Conservation (phyloP, 2,113 vertebrate species). For the Crypturellus undulatus region DNA sequence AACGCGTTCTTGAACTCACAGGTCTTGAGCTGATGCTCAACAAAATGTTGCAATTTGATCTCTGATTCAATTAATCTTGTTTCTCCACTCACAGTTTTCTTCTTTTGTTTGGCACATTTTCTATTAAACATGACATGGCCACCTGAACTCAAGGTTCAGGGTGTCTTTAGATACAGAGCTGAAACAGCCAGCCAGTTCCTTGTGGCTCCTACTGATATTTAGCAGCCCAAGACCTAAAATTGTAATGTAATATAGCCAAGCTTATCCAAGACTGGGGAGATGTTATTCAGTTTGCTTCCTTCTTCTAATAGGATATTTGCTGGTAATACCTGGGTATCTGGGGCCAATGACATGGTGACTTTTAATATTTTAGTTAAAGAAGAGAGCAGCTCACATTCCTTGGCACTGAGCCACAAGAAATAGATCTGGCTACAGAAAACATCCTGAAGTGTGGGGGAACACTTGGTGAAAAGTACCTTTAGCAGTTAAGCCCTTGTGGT, state of each 20-base stretch:
- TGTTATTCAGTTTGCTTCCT: background rate
- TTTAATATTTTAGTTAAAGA: background rate
- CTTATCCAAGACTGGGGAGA: background rate
- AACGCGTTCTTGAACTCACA: background rate
- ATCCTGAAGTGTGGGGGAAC: background rate
- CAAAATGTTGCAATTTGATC: background rate
- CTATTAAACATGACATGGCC: background rate
- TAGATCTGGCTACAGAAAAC: background rate
- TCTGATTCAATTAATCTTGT: background rate
- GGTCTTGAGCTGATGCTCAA: background rate
- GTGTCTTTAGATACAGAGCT: background rate
- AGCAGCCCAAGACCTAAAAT: background rate
- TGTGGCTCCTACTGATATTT: background rate
- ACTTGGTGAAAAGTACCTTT: background rate
- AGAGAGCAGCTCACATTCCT: fast-evolving
- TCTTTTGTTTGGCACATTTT: background rate
- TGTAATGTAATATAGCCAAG: background rate
- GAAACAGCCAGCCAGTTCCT: background rate
- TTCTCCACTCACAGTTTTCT: background rate
- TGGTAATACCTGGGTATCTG: background rate
- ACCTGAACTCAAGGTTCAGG: background rate
- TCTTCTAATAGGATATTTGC: background rate
- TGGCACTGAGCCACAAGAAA: background rate
- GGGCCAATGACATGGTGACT: fast-evolving
- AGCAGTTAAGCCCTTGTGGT: background rate